A percentile compares a stretch with the other conserved stretches of the same genome.
Evolutionary conservation across 2,797 vertebrate genomes (phyloP).

Genomic region (Hippocampus kuda): DNA sequence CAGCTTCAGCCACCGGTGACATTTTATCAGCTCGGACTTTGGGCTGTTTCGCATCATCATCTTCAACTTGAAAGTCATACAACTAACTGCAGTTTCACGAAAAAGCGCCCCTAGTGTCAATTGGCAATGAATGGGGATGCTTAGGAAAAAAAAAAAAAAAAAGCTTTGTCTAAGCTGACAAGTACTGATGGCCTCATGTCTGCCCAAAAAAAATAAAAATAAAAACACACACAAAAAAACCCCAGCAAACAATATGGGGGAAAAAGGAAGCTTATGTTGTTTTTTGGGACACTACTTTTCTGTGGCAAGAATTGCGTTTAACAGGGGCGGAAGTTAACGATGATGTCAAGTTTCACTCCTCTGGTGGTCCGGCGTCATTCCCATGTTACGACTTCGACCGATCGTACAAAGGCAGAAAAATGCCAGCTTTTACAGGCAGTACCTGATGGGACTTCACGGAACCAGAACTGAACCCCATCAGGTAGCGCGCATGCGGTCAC

Average conservation of each 20-base stretch:
- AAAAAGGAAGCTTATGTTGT: not conserved
- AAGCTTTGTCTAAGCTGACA: not conserved
- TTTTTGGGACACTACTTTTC: no score
- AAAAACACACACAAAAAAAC: no score
- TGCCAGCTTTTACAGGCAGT: not conserved
- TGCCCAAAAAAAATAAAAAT: no score
- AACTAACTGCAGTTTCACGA: no score
- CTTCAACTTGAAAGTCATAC: no score
- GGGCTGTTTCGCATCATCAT: no score
- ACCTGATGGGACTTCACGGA: not conserved
- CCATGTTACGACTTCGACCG: not conserved
- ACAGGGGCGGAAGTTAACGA: not conserved
- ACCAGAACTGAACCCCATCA: constrained; percentile 4
- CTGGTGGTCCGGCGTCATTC: not conserved
- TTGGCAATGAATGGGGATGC: no score
- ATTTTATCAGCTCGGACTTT: no score
- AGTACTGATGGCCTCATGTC: not conserved
- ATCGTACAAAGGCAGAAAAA: not conserved
- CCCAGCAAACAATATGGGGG: not conserved
- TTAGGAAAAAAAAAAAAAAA: no score
- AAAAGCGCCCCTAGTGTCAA: no score
- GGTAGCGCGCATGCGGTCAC: constrained; percentile 17
- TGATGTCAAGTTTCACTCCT: not conserved
- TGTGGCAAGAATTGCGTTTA: not conserved
- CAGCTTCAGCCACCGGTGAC: no score